Percentiles rank a stretch among this genome's conserved stretches.
Conservation (phyloP, 2,113 vertebrate genomes). For the Xenopus borealis region DNA sequence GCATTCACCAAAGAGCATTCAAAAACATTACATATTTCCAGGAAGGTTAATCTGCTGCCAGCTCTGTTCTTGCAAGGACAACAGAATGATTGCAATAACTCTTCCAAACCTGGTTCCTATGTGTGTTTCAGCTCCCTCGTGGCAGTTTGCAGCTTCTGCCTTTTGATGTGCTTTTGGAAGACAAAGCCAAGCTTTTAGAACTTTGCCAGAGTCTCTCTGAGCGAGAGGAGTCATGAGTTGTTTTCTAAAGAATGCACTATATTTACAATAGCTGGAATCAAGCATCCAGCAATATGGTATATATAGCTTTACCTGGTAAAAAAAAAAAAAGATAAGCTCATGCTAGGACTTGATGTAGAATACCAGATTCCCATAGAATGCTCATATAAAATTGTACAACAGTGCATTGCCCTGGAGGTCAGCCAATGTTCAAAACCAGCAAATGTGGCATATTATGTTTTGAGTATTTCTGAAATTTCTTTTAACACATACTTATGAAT, state of each 20-base stretch:
- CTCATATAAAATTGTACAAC: background rate
- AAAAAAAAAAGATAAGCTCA: background rate
- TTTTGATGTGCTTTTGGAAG: slow-evolving; percentile 33
- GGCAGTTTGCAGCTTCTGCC: background rate
- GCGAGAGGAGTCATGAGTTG: background rate
- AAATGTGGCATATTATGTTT: too few species aligned
- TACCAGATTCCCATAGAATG: background rate
- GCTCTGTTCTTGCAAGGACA: slow-evolving; percentile 12
- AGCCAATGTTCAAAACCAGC: too few species aligned
- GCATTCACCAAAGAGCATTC: background rate
- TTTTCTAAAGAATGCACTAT: background rate
- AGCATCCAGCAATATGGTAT: background rate
- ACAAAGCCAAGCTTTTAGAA: background rate
- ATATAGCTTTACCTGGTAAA: background rate
- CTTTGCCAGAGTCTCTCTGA: slow-evolving; percentile 19
- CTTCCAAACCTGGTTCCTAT: background rate
- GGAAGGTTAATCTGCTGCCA: background rate
- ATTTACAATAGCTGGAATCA: background rate
- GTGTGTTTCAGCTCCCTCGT: background rate
- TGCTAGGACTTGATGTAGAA: background rate
- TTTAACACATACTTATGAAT: too few species aligned
- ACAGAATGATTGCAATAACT: slow-evolving; percentile 13
- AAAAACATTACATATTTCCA: background rate
- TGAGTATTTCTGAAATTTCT: too few species aligned
- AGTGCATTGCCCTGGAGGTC: background rate